Evolutionary conservation across 1,140 invertebrate genomes (phyloP).

Genomic region (Hydropsyche tenuis): DNA sequence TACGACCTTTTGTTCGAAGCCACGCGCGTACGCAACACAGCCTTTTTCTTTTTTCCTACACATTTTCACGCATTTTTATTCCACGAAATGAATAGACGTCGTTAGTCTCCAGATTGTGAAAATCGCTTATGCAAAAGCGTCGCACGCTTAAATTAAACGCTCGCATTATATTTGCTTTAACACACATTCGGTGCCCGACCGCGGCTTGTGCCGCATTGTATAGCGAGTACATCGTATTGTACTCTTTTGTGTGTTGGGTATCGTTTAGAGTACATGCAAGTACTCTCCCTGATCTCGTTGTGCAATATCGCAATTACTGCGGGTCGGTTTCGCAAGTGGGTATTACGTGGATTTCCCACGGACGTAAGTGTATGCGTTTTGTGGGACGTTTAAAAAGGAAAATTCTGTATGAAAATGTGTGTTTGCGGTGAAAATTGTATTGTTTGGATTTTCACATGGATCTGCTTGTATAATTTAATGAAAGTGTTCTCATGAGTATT

Average conservation of each 20-base stretch:
- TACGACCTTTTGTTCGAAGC: too few relatives aligned
- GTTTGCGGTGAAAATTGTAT: too few relatives aligned
- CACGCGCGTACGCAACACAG: too few relatives aligned
- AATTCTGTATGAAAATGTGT: too few relatives aligned
- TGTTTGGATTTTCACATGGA: too few relatives aligned
- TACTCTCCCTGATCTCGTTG: neutral
- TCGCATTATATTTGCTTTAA: neutral
- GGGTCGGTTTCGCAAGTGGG: neutral
- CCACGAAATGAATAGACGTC: neutral
- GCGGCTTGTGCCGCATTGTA: too few relatives aligned
- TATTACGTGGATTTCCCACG: constrained; percentile 7
- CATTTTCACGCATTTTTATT: neutral
- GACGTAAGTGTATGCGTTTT: neutral
- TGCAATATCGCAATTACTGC: constrained; percentile 5
- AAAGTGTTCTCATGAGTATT: too few relatives aligned
- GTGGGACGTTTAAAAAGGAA: too few relatives aligned
- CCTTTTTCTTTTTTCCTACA: neutral
- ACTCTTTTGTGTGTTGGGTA: neutral
- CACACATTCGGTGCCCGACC: too few relatives aligned
- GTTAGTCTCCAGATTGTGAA: constrained; percentile 6
- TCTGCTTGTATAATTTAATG: neutral
- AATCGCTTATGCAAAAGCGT: constrained; percentile 18
- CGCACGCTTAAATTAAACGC: neutral
- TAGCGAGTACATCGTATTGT: too few relatives aligned
- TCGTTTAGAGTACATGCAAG: too few relatives aligned